Evolutionary conservation across 2,797 vertebrate genomes (phyloP), one percentile per base, ranked within the genome.

Genomic region (Chelonia mydas): DNA sequence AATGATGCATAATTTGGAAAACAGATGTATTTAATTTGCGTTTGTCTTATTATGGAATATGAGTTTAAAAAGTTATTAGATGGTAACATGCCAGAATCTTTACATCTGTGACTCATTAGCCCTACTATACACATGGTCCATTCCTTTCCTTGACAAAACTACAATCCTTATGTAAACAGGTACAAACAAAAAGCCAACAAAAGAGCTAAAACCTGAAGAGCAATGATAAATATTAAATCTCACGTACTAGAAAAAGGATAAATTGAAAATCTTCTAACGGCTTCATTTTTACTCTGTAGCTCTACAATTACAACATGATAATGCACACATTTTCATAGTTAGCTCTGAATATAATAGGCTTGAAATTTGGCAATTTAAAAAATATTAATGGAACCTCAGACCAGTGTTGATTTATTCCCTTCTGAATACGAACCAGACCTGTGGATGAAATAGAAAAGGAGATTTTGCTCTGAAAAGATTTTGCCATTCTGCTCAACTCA

Each of bases 41-140:
- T 96, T 97, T 97, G 96, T 98, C 96, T 97, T 97, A 97, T 96
- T 97, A 95, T 83, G 88, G 96, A 96, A 97, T 97, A 96, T 91
- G 97, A 97, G 79, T 98, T 98, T 93, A 97, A 97, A 92, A 96
- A 97, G 96, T 97, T 97, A 98, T 97, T 98, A 97, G 95, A 96
- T 90, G 96, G 96, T 96, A 94, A 97, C 19, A 53, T 96, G 95
- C 97, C 97, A 97, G 96, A 93, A 94, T 96, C 95, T 95, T 97
- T 96, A 98, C 98, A 98, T 98, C 98, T 98, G 98, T 98, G 98
- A 97, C 96, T 98, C 98, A 98, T 98, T 98, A 98, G 97, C 74
- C 95, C 95, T 94, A 90, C 96, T 97, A 93, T 97, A 97, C 96
- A 97, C 78, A 90, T 7, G 93, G 95, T 91, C 92, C 84, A 84